Evolutionary conservation across 1,140 invertebrate genomes (phyloP).

Genomic region (Onthophagus taurus): DNA sequence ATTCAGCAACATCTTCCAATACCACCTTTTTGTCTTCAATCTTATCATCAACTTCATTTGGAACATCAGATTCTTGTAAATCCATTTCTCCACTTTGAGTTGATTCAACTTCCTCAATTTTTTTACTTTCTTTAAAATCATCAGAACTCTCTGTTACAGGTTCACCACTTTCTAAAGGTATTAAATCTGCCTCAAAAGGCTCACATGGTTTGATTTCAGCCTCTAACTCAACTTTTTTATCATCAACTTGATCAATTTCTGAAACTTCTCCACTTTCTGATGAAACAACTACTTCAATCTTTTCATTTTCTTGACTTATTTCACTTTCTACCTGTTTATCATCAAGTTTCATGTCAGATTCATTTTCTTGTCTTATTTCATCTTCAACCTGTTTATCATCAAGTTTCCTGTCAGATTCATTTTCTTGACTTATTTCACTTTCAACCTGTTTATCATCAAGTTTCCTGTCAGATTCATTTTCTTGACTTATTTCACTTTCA

Average conservation of each 20-base stretch:
- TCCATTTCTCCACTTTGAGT: neutral
- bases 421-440: too few relatives aligned
- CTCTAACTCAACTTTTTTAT: neutral
- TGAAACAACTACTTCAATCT: constrained; percentile 4
- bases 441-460: too few relatives aligned
- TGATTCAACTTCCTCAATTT: constrained; percentile 5
- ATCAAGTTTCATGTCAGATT: neutral
- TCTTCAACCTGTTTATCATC: neutral
- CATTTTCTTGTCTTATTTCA: neutral
- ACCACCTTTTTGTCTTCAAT: neutral
- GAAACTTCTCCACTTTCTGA: constrained; percentile 5
- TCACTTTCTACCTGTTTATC: neutral
- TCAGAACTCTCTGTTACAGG: too few relatives aligned
- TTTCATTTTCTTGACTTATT: neutral
- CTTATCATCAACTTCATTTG: neutral
- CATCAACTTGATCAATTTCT: neutral
- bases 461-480: too few relatives aligned
- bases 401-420: too few relatives aligned
- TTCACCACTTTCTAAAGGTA: too few relatives aligned
- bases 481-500: too few relatives aligned
- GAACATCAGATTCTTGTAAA: neutral
- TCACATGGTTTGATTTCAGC: neutral
- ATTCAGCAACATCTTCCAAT: neutral
- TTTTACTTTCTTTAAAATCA: too few relatives aligned
- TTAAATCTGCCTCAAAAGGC: too few relatives aligned